Base-by-base conservation (phyloP, 2,888 invertebrate genomes). In the Cyclophora albipunctata region DNA sequence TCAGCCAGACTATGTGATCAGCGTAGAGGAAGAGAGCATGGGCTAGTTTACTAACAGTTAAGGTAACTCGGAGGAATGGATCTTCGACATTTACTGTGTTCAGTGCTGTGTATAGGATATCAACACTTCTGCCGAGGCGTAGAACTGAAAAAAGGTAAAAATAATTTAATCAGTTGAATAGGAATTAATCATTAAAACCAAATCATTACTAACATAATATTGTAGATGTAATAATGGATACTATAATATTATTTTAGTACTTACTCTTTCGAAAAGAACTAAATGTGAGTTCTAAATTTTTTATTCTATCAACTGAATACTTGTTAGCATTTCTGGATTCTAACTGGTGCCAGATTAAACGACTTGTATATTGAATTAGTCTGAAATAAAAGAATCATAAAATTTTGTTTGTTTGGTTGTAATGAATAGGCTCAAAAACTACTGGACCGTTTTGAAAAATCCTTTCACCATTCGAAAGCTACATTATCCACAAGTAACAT, bases 1-100 rank as follows among this genome's bases (percentile, higher is more conserved):
- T 93, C 3, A 96, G 81, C 95, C 97, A 97, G 40, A 97, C 91
- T 40, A 97, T 90, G 71, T 98, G 96, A 75, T 98, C 98, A 7
- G 95, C 92, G 45, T 96, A 84, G 3, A 98, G 89, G 69, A 93
- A 98, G 34, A 96, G 73, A 0, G 95, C 92, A 73, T 94, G 93
- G 34, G 94, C 91, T 48, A 97, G 87, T 84, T 95, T 95, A 55
- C 96, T 94, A 47, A 96, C 71, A 0, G 95, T 95, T 40, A 96
- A 76, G 35, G 94, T 93, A 5, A 93, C 75, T 59, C 94, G 90
- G 33, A 96, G 79, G 3, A 92, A 87, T 7, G 92, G 71, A 71
- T 97, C 93, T 35, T 93, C 92, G 72, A 96, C 91, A 57, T 94
- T 91, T 54, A 95, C 90, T 7, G 92, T 90, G 49, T 92, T 91